A percentile compares a stretch with the other conserved stretches of the same genome.
Evolutionary conservation across 2,888 invertebrate species (phyloP).

Genomic region (Aphidius colemani): DNA sequence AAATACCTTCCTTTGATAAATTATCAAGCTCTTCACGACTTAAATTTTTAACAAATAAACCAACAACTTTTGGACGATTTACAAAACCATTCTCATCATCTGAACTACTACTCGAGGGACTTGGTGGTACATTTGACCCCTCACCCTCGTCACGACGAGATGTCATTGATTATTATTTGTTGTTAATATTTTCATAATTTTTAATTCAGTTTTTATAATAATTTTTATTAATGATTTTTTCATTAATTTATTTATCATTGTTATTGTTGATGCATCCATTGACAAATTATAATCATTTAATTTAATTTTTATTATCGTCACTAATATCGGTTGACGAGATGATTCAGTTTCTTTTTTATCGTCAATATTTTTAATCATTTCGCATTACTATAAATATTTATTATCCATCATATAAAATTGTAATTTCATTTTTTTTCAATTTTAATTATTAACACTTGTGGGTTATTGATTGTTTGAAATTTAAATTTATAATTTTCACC

Average conservation of each 20-base stretch:
- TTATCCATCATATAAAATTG: background rate
- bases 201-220: background rate
- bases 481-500: conserved; percentile 14
- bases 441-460: conserved; percentile 6
- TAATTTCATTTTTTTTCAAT: background rate
- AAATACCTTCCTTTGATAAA: conserved; percentile 46
- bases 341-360: conserved; percentile 11
- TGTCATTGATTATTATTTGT: conserved; percentile 50
- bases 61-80: conserved; percentile 49
- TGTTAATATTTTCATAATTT: conserved; percentile 6
- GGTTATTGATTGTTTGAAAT: background rate
- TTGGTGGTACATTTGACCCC: conserved; percentile 52
- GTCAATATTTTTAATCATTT: conserved; percentile 11
- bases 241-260: too few species aligned
- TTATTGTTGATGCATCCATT: too few species aligned
- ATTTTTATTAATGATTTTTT: background rate
- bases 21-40: conserved; percentile 48
- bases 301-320: too few species aligned
- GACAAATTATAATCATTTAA: too few species aligned
- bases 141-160: conserved; percentile 56
- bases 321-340: background rate
- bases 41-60: conserved; percentile 48
- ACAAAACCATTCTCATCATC: conserved; percentile 56
- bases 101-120: conserved; percentile 52
- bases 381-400: conserved; percentile 6